phyloP scores from a whole-genome alignment of 2,113 vertebrate genomes.

The Lanius collurio region DNA sequence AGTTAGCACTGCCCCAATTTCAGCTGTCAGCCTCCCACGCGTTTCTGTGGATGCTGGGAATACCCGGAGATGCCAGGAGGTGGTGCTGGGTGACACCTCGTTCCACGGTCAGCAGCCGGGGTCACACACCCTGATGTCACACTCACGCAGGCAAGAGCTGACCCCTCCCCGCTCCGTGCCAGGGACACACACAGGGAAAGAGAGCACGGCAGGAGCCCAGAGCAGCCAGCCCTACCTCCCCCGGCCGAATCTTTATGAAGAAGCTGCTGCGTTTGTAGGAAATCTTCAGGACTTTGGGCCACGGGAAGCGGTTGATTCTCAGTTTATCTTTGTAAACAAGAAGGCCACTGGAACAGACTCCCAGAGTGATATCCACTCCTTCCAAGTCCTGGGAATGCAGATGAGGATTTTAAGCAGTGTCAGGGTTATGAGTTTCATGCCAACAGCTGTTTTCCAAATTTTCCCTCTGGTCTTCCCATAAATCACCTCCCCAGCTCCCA shows the following conservation, averaged over 20 bases:
- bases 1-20: background rate
- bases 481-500: background rate
- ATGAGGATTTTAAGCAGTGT: background rate
- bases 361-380: conserved; percentile 94
- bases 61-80: background rate
- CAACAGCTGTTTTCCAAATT: background rate
- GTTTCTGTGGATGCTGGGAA: background rate
- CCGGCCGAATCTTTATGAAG: conserved; percentile 96
- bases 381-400: conserved; percentile 86
- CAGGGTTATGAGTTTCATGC: background rate
- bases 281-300: conserved; percentile 98
- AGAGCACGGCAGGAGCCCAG: background rate
- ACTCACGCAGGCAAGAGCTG: background rate
- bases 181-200: no score
- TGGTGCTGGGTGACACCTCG: conserved; percentile 19
- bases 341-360: conserved; percentile 94
- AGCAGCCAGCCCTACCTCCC: conserved; percentile 77
- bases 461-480: background rate
- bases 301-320: conserved; percentile 97
- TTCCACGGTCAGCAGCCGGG: no score
- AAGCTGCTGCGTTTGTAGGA: conserved; percentile 98
- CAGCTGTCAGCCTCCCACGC: background rate
- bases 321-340: conserved; percentile 98
- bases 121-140: background rate
- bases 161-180: rapidly evolving